Evolutionary conservation across 2,797 vertebrate genomes (phyloP), one percentile per base, ranked within the genome.

Genomic region (Momotus momota): DNA sequence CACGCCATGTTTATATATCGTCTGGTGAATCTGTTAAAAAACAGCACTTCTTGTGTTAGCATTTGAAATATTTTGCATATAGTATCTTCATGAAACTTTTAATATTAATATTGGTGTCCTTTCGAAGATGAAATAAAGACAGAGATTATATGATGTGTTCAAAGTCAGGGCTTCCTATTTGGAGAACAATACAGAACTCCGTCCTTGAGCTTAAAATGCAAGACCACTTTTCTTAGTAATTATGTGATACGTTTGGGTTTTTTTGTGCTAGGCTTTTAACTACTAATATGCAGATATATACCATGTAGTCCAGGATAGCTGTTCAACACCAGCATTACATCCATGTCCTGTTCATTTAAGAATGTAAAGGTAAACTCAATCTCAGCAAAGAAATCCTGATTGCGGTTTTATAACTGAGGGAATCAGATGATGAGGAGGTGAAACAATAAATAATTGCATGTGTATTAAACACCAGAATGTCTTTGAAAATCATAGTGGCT

Each of bases 401-500:
- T 94, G 62, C 64, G 51, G 65, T 73, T 91, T 73, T 90, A 6
- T 83, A 90, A 82, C 22, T 89, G 81, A 81, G 41, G 57, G 54
- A 69, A 71, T 88, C 35, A 20, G 73, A 46, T 49, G 27, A 92
- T 38, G 57, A 84, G 78, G 61, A 80, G 3, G 1, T 70, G 25
- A 55, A 96, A 88, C 55, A 55, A 60, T 67, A 52, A 74, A 54
- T 73, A 94, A 71, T 17, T 49, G 9, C 87, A 18, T 77, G 74
- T 15, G 0, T 92, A 91, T 93, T 74, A 88, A 92, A 84, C 84
- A 96, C 85, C 87, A 88, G 80, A 95, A 95, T 94, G 93, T 94
- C 90, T 92, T 91, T 91, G 67, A 87, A 93, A 94, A 94, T 88
- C 85, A 41, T 70, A 92, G 49, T 88, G 89, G 87, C 87, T 92